Evolutionary conservation across 2,113 vertebrate species (phyloP), one percentile per base, ranked within the genome.

Genomic region (Oncorhynchus kisutch): DNA sequence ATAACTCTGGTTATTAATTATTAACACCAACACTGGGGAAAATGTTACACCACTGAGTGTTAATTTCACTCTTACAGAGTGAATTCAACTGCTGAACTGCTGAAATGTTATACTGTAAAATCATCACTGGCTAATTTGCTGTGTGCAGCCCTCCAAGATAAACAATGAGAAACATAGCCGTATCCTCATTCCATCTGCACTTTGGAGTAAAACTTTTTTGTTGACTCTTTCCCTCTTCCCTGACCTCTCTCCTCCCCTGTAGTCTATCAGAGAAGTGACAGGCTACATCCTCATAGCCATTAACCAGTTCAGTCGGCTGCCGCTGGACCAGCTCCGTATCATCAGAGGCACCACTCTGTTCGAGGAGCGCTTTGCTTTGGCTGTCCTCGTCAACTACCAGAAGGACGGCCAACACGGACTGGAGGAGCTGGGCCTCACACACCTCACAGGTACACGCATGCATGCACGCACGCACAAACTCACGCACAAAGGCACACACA

Each of bases 231-330:
- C 14, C 20, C 66, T 39, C 12, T 45, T 39, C 29, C 14, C 34
- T 71, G 12, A 70, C 51, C 16, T 74, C 25, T 65, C n/a, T 67
- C 14, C 66, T 3, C 84, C 7, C 24, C 51, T 59, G 2, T 88
- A 98, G 97, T 96, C 95, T 74, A 97, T 99, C 89, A 95, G 95
- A 67, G 97, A 99, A 90, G 97, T 98, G 85, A 97, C 96, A 0
- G 96, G 96, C 24, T 97, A 98, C 70, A 91, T 99, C 80, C 91
- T 99, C 0, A 91, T 98, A 5, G 97, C 94, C 67, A 81, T 98
- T 87, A 99, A 97, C 31, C 92, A 95, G 80, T 96, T 98, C 81
- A 82, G 85, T 1, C 86, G 83, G 0, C 86, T 98, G 78, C 97
- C 97, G 0, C 85, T 99, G 86, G 94, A 91, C 72, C 93, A 94